Base-by-base conservation (phyloP, 2,888 invertebrate genomes). In the Yponomeuta sedellus region DNA sequence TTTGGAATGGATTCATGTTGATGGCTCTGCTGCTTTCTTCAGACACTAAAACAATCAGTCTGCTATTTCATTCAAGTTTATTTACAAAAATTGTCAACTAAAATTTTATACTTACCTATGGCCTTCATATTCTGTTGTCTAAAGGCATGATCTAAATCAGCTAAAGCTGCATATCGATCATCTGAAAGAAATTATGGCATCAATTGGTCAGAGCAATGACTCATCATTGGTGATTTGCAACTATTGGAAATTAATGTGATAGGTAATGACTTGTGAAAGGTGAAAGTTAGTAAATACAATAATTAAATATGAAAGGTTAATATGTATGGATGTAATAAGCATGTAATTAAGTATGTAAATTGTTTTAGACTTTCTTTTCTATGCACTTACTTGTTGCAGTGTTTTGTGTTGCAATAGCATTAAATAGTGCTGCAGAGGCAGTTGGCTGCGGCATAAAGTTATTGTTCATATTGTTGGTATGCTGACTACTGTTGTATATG, bases 151-250 rank as follows among this genome's bases (percentile, higher is more conserved):
- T 98, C 98, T 77, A 99, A 93, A 89, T 98, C 98, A 86, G 98
- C 97, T 68, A 99, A 93, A 65, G 98, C 98, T 71, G 98, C 98
- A 89, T 99, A 99, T 73, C 97, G 95, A 89, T 99, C 98, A 91
- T 96, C 96, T 78, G 94, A 80, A 81, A 80, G 66, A 67, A 75
- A 66, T 66, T 70, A 67, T 70, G 67, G 71, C 68, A 66, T 68
- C 8, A 10, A 10, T 44, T 12, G 44, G 44, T 44, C 44, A 44
- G 1, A 52, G 44, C 44, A 52, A 52, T 52, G 44, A 52, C 16
- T 52, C 44, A 52, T 52, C 6, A 34, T 34, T 5, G 5, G 5
- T 52, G 25, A 20, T 59, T 22, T 25, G 10, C 25, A 59, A 22
- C 59, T 22, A 22, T 25, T 25, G 20, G 22, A n/a, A n/a, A 59